Base-by-base conservation (phyloP, 2,888 invertebrate species). In the Ochropacha duplaris region DNA sequence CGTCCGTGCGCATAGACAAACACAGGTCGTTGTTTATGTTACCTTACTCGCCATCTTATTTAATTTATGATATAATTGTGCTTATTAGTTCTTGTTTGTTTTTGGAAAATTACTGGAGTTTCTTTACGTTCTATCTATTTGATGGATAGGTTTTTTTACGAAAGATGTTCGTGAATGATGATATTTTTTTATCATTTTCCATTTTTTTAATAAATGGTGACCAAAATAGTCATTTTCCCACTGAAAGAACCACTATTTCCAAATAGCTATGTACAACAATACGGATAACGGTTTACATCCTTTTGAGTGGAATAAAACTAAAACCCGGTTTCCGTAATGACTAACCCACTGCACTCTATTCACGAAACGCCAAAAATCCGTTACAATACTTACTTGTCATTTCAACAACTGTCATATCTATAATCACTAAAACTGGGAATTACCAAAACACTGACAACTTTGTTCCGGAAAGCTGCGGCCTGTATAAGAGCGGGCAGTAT, bases 271-370 rank as follows among this genome's bases (percentile, higher is more conserved):
- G n/a, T n/a, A 28, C 22, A 31, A 52, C 52, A 52, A 52, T 52
- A 16, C 22, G 19, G 4, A 14, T 31, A 52, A 52, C 52, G 52
- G 52, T 52, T 22, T 54, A 58, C 52, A 61, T 39, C 54, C 31
- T 57, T 36, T 14, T 14, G 31, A 22, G 31, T 34, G 56, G 49
- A 49, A 31, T 36, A 51, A 55, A 54, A 59, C 52, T 52, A 31
- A 34, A 52, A 52, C 28, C 52, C 49, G 54, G 60, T 56, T 59
- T 58, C 60, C 57, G 57, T 58, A 57, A 57, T 60, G 39, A 54
- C 52, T 55, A 57, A 55, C 54, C 58, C 55, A 56, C 54, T 55
- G 31, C 44, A 44, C 39, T 62, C 59, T 56, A 62, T 59, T 60
- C 58, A 59, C 44, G 52, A 49, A 44, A 58, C 34, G 34, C 57